Percentiles rank a stretch among this genome's conserved stretches.
Conservation (phyloP, 1,140 invertebrate genomes). For the Drosophila subobscura region DNA sequence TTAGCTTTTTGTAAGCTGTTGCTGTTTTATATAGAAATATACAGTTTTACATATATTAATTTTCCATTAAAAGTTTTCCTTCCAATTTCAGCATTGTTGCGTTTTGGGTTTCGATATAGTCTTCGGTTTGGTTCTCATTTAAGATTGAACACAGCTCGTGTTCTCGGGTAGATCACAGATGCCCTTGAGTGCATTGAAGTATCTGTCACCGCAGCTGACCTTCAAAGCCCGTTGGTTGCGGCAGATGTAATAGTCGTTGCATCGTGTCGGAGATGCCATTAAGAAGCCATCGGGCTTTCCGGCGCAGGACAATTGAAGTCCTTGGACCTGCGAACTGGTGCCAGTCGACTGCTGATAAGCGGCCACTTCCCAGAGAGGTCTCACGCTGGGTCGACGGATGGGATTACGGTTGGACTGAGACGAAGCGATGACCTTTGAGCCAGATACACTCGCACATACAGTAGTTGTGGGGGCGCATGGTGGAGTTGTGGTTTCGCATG, state of each 20-base stretch:
- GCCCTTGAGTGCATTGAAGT: conserved; percentile 69
- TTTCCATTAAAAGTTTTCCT: conserved; percentile 1
- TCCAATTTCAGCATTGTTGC: conserved; percentile 7
- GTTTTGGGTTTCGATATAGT: background rate
- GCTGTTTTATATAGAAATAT: conserved; percentile 38
- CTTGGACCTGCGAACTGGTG: conserved; percentile 6
- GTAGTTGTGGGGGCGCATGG: conserved; percentile 6
- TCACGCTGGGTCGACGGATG: conserved; percentile 24
- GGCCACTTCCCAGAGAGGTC: conserved; percentile 37
- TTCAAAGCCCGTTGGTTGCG: conserved; percentile 49
- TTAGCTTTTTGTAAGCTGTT: conserved; percentile 44
- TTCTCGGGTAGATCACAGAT: conserved; percentile 73
- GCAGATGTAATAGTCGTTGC: conserved; percentile 73
- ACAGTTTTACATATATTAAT: background rate
- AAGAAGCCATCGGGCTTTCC: conserved; percentile 67
- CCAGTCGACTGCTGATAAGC: conserved; percentile 2
- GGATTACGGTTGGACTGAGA: conserved; percentile 20
- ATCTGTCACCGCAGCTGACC: conserved; percentile 63
- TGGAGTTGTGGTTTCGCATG: conserved; percentile 10
- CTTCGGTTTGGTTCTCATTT: conserved; percentile 6
- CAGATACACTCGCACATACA: background rate
- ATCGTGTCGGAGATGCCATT: conserved; percentile 59
- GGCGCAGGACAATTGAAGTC: conserved; percentile 35
- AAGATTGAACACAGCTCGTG: conserved; percentile 60
- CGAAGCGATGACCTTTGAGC: conserved; percentile 2